Conservation (phyloP, 2,888 invertebrate species). For the Eupithecia exiguata region DNA sequence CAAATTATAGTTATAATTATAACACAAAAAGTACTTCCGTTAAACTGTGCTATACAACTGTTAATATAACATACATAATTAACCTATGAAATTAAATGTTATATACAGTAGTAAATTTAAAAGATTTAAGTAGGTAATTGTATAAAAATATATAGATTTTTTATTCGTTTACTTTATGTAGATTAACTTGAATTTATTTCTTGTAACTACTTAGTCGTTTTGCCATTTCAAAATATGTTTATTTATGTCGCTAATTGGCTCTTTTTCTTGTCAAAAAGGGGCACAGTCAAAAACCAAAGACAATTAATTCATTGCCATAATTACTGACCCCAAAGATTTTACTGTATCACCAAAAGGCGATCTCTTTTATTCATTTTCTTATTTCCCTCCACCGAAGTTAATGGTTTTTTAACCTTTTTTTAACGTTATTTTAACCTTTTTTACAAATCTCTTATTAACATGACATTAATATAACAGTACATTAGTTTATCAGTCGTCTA, state of each 20-base stretch:
- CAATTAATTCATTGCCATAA: constrained; percentile 23
- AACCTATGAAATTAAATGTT: constrained; percentile 20
- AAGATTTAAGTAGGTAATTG: constrained; percentile 20
- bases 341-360: background rate
- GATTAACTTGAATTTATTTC: background rate
- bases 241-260: constrained; percentile 1
- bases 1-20: constrained; percentile 18
- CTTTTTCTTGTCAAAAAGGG: constrained; percentile 3
- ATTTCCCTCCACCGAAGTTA: background rate
- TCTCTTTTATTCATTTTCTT: constrained; percentile 1
- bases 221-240: constrained; percentile 9
- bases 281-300: constrained; percentile 22
- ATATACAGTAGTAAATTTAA: constrained; percentile 18
- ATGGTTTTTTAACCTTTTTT: background rate
- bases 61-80: constrained; percentile 15
- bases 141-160: constrained; percentile 27
- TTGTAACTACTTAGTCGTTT: background rate
- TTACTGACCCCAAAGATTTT: constrained; percentile 15
- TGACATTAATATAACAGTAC: constrained; percentile 9
- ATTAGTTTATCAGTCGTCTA: too few species aligned
- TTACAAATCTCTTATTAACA: background rate
- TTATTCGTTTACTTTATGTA: constrained; percentile 16
- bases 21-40: constrained; percentile 35
- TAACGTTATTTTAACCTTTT: background rate
- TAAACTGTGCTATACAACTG: constrained; percentile 30